Evolutionary conservation across 2,113 vertebrate genomes (phyloP), one percentile per base, ranked within the genome.

Genomic region (Dendropsophus ebraccatus): DNA sequence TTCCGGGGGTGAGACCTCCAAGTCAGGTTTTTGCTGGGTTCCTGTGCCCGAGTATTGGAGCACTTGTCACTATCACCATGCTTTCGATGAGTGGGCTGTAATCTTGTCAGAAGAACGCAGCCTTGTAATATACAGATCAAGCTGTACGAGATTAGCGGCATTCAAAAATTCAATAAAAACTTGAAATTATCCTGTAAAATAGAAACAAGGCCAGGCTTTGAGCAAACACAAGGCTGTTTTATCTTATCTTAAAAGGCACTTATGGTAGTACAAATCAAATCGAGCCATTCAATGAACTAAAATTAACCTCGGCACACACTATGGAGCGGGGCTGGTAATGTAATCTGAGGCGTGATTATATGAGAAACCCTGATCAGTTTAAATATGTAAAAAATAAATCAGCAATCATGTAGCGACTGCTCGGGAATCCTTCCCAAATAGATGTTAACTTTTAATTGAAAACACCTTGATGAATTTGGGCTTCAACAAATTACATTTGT

Each of bases 381-480:
- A 76, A 49, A 62, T 35, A 67, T 84, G 76, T 77, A 85, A 67
- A 85, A 78, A 76, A 76, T 78, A 85, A 52, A 85, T 78, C 73
- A 69, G 74, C 73, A 50, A 65, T 62, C 72, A 47, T 56, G 60
- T 37, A 28, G 83, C 25, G 25, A 32, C 35, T 50, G 54, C 49
- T 69, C 60, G 47, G 60, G 45, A 78, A 67, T 67, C 74, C 73
- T 67, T 52, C 30, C 83, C 74, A 78, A 85, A 85, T 78, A 13
- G 0, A 5, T 4, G 0, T 74, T 76, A 21, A 37, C 80, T 60
- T 82, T 10, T 76, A 88, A 77, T 78, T 56, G 81, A 88, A 85
- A 82, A 85, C 84, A 65, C 49, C 60, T 21, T 87, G 78, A 87
- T 56, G 72, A 87, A 87, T 84, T 80, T 78, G 14, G 62, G 25